A percentile compares a stretch with the other conserved stretches of the same genome.
Conservation (phyloP, 1,140 invertebrate species). For the Euwallacea similis region DNA sequence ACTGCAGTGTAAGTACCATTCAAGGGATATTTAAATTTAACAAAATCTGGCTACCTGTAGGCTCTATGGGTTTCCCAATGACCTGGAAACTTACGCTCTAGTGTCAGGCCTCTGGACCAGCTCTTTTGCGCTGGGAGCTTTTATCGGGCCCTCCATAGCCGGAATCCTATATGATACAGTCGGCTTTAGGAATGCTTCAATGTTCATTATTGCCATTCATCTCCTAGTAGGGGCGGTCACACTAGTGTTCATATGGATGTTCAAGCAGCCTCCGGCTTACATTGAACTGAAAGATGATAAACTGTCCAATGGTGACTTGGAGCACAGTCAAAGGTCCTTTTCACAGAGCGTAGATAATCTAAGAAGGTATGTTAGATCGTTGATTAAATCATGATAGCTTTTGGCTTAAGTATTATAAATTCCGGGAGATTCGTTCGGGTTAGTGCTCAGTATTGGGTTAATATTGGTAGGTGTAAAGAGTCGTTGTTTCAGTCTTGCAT, state of each 20-base stretch:
- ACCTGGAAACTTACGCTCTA: slow-evolving; percentile 78
- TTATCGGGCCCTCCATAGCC: slow-evolving; percentile 77
- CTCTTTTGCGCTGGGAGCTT: slow-evolving; percentile 82
- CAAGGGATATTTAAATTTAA: background rate
- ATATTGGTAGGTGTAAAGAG: background rate
- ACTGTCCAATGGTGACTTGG: slow-evolving; percentile 42
- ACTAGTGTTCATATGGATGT: slow-evolving; percentile 42
- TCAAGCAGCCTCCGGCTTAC: slow-evolving; percentile 37
- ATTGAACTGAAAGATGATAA: slow-evolving; percentile 50
- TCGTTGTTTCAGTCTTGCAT: slow-evolving; percentile 46
- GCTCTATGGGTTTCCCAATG: slow-evolving; percentile 73
- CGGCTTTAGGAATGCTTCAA: slow-evolving; percentile 69
- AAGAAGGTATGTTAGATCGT: slow-evolving; percentile 5
- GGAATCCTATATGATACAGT: slow-evolving; percentile 75
- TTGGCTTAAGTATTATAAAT: background rate
- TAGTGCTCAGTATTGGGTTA: too few species aligned
- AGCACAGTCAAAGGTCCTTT: background rate
- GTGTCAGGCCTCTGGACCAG: slow-evolving; percentile 86
- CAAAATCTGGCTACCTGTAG: slow-evolving; percentile 50
- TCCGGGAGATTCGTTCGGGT: too few species aligned
- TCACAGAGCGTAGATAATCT: background rate
- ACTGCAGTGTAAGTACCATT: slow-evolving; percentile 67
- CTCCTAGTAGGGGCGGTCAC: slow-evolving; percentile 58
- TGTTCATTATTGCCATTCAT: slow-evolving; percentile 73
- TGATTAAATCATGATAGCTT: background rate